These are phyloP conservation scores for Mirounga angustirostris DNA, from an alignment of 2,113 vertebrate species.

Conservation along the genomic window DNA sequence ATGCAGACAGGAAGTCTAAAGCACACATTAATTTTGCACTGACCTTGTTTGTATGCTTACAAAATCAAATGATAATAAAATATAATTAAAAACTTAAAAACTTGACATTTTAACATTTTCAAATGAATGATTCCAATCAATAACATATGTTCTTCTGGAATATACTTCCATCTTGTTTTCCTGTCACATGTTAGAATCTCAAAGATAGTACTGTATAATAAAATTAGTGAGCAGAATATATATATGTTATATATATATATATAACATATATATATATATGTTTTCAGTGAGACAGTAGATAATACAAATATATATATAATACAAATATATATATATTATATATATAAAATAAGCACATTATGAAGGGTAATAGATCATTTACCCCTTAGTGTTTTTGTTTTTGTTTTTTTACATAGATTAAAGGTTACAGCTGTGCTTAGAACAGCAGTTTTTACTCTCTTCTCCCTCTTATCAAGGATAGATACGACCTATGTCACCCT, in stretches of 20 bases:
- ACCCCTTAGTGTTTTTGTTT: neutral
- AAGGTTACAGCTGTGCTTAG: neutral
- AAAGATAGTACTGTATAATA: conserved; percentile 30
- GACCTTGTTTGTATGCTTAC: conserved; percentile 15
- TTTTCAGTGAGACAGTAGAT: too few relatives aligned
- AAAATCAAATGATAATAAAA: conserved; percentile 61
- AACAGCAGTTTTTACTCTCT: neutral
- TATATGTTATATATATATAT: neutral
- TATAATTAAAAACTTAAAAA: conserved; percentile 59
- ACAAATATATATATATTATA: neutral
- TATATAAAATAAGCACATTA: neutral
- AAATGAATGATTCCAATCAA: conserved; percentile 56
- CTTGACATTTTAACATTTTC: conserved; percentile 59
- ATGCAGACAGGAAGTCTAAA: neutral
- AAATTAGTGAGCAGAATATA: neutral
- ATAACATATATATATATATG: too few relatives aligned
- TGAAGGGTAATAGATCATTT: neutral
- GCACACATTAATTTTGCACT: neutral
- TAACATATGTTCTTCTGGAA: conserved; percentile 23
- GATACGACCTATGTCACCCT: neutral
- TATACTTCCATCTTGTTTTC: conserved; percentile 41
- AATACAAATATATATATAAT: too few relatives aligned
- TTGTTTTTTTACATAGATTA: neutral
- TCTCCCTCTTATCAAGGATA: neutral
- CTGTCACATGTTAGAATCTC: neutral